Conservation (phyloP, 2,113 vertebrate species). For the Ibidorhyncha struthersii region DNA sequence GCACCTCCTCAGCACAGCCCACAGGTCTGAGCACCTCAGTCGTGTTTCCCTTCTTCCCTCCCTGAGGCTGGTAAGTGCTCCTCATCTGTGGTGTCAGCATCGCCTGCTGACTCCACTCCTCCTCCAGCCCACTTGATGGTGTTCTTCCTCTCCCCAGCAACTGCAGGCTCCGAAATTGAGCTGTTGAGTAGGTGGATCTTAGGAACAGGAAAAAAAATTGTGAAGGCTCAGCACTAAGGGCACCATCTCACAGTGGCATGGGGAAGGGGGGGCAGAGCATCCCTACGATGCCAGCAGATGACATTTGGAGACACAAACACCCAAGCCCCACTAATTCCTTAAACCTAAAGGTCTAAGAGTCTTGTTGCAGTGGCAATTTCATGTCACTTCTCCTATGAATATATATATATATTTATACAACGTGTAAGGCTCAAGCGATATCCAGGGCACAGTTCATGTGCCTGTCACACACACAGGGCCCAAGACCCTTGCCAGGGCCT, state of each 20-base stretch:
- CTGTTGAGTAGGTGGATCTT: background rate
- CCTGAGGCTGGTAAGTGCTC: background rate
- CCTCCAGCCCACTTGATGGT: background rate
- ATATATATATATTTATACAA: background rate
- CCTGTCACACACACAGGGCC: rapidly evolving
- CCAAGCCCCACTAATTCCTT: background rate
- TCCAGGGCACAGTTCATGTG: rapidly evolving
- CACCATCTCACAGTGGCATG: rapidly evolving
- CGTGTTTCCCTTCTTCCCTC: background rate
- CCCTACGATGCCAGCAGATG: rapidly evolving
- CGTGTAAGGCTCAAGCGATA: background rate
- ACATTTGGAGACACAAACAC: background rate
- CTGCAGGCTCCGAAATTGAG: background rate
- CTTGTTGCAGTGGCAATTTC: background rate
- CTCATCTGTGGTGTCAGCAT: no score
- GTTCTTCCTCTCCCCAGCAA: background rate
- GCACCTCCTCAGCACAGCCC: background rate
- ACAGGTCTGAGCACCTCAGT: background rate
- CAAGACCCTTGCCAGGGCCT: rapidly evolving
- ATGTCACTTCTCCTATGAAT: background rate
- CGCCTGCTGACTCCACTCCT: background rate
- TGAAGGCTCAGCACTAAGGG: background rate
- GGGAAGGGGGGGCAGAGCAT: rapidly evolving
- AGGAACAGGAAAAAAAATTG: background rate
- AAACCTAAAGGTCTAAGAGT: background rate